Percentiles rank a stretch among this genome's conserved stretches.
These are phyloP conservation scores for Bovichtus diacanthus DNA, from an alignment of 2,797 vertebrate genomes.

Conservation along the genomic window DNA sequence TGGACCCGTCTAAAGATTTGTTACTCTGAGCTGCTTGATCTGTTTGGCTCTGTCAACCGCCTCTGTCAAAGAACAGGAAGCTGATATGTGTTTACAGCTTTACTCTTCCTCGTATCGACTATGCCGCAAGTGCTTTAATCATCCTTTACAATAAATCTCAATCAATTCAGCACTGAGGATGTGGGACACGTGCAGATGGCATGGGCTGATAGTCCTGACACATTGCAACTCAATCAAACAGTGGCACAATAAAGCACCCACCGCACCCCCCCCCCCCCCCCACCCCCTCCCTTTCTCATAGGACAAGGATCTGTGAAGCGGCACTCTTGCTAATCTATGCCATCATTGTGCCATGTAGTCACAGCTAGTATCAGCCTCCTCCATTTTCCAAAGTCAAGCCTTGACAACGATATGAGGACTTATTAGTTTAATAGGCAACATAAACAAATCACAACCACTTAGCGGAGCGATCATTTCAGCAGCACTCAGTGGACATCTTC, in stretches of 20 bases:
- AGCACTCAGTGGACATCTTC: conserved; percentile 65
- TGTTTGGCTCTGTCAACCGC: conserved; percentile 56
- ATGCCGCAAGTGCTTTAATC: conserved; percentile 69
- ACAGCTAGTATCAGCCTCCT: conserved; percentile 67
- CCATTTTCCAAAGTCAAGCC: conserved; percentile 69
- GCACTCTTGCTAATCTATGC: conserved; percentile 72
- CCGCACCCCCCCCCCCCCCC: neutral
- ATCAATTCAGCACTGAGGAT: conserved; percentile 71
- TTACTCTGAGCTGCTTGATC: conserved; percentile 44
- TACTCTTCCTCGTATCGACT: conserved; percentile 66
- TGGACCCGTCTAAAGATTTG: conserved; percentile 42
- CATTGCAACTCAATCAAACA: conserved; percentile 77
- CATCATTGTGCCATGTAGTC: conserved; percentile 69
- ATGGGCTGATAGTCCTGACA: conserved; percentile 78
- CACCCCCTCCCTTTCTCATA: conserved; percentile 49
- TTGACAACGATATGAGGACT: conserved; percentile 74
- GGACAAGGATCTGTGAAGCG: conserved; percentile 69
- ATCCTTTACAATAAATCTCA: conserved; percentile 81
- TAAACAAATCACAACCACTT: conserved; percentile 83
- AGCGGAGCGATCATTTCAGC: conserved; percentile 73
- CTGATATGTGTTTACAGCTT: conserved; percentile 61
- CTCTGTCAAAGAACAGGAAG: conserved; percentile 68
- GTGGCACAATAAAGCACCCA: conserved; percentile 59
- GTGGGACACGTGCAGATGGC: conserved; percentile 75
- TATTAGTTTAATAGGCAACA: conserved; percentile 80